Evolutionary conservation across 2,888 invertebrate genomes (phyloP), one percentile per base, ranked within the genome.

Genomic region (Blastobasis adustella): DNA sequence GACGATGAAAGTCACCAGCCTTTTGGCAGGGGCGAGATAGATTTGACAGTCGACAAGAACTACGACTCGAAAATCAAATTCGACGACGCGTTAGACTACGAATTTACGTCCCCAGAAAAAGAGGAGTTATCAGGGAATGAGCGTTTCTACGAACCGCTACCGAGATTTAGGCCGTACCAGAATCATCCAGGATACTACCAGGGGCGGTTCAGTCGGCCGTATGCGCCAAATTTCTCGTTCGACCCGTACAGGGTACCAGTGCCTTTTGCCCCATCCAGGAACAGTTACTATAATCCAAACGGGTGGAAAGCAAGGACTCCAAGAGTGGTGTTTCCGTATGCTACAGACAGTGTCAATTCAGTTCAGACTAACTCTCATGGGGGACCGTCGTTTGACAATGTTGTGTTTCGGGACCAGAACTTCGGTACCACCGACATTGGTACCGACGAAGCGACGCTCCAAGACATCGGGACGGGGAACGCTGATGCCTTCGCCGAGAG

Each of bases 401-500:
- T 89, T 1, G 85, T 89, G 78, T 89, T 85, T 61, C 89, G 91
- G 67, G 92, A 92, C 59, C 91, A 90, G 66, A 91, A 86, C 70
- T 90, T 91, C 60, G 91, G 90, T 58, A 70, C 90, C 49, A 91
- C 90, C 58, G 91, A 92, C 55, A 72, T 91, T 47, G 86, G 88
- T 0, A 79, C 89, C 37, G 91, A 91, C 59, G 91, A 92, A 37
- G 89, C 89, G 57, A 90, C 87, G 56, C 72, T 93, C 45, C 93
- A 93, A 81, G 93, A 93, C 65, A 79, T 91, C 51, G 89, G 81
- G 6, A 84, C 89, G 8, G 90, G 88, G 6, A 79, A 80, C 2
- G 82, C 79, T 42, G 82, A 87, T 52, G 90, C 89, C 46, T 90
- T 90, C 62, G 88, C 91, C 58, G 93, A 93, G 65, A 89, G 92